Evolutionary conservation across 2,797 vertebrate genomes (phyloP).

Genomic region (Salmo trutta): DNA sequence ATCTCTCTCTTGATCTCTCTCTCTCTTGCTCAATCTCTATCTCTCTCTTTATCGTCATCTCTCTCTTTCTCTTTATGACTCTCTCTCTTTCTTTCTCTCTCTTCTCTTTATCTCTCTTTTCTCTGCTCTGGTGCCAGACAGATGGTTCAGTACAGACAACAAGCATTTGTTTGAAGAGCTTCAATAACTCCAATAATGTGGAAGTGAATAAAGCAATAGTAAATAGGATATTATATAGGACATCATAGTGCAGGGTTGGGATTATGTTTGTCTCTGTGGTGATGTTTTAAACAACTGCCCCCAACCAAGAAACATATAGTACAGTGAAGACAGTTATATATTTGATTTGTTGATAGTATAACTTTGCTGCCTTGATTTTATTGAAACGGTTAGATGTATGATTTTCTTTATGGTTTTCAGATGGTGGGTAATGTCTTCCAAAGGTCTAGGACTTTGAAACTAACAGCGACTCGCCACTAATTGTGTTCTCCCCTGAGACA

Average conservation of each 20-base stretch:
- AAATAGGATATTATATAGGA: constrained; percentile 13
- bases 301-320: neutral
- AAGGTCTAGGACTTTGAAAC: constrained; percentile 1
- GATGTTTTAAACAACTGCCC: neutral
- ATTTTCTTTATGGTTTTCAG: constrained; percentile 28
- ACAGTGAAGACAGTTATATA: neutral
- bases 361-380: neutral
- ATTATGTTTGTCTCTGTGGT: neutral
- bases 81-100: neutral
- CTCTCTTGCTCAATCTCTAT: constrained; percentile 4
- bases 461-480: constrained; percentile 22
- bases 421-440: constrained; percentile 31
- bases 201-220: constrained; percentile 40
- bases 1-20: constrained; percentile 41
- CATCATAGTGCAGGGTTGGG: neutral
- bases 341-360: neutral
- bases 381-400: neutral
- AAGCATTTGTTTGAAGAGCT: constrained; percentile 90
- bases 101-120: constrained; percentile 14
- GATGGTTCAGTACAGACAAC: constrained; percentile 90
- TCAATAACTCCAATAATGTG: constrained; percentile 85
- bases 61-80: constrained; percentile 21
- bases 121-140: constrained; percentile 72
- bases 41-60: constrained; percentile 2
- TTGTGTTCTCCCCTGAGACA: neutral